Evolutionary conservation across 2,888 invertebrate genomes (phyloP), one percentile per base, ranked within the genome.

Genomic region (Bugula neritina): DNA sequence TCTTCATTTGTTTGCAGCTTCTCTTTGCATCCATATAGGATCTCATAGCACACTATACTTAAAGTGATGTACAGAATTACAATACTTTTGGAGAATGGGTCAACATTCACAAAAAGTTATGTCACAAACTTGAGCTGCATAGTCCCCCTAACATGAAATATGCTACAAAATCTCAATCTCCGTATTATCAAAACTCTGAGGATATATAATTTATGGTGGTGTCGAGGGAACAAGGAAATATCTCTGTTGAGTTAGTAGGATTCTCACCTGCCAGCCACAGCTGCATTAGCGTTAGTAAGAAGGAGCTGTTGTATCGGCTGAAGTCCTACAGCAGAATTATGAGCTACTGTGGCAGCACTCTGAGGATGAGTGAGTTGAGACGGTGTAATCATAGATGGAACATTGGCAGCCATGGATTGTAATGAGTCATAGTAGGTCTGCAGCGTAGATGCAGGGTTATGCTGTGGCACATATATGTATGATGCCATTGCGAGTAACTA

Each of bases 291-390:
- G 29, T 31, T 34, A n/a, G 5, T 63, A 13, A 63, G 63, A 10
- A 63, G 63, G 2, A 63, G 63, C 63, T 63, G 63, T 21, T 63
- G 63, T 31, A 63, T 63, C 31, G 63, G 63, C 31, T 63, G 63
- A 63, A 63, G 63, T 63, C 63, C 63, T 13, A 63, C 63, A 43
- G 43, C 43, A 43, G 43, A 5, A 63, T 63, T 27, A 13, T 63
- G 63, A 25, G 63, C 63, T 27, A 63, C 27, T 5, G 63, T 63
- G 43, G 43, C 43, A 43, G 43, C 43, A 43, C 43, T 43, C 63
- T 63, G 63, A 13, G 21, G 63, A 31, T 63, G 63, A 25, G 63
- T 31, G 27, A 63, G 27, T 25, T 63, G 63, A 25, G 63, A 27
- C 31, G 21, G 63, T 13, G 25, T 27, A 29, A 63, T 63, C 31